Percentiles rank a stretch among this genome's conserved stretches.
These are phyloP conservation scores for Myathropa florea DNA, from an alignment of 2,888 invertebrate genomes.

Conservation along the genomic window DNA sequence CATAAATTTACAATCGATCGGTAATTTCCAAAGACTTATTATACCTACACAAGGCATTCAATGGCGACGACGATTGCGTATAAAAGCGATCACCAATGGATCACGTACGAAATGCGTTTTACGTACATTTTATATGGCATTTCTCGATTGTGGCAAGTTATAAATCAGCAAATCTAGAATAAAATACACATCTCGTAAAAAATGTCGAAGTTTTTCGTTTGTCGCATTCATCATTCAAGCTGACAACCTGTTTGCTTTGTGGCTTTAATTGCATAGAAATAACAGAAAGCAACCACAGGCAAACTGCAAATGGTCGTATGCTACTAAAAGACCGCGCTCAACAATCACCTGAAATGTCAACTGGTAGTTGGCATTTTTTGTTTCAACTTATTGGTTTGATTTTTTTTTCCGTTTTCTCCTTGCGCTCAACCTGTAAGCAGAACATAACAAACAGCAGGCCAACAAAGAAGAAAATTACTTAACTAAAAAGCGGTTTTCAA, in stretches of 20 bases:
- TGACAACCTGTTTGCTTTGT: slow-evolving; percentile 62
- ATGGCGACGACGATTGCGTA: slow-evolving; percentile 26
- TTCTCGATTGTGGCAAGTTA: slow-evolving; percentile 54
- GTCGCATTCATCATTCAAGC: slow-evolving; percentile 56
- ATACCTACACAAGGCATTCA: slow-evolving; percentile 16
- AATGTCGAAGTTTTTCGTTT: slow-evolving; percentile 64
- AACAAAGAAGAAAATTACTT: slow-evolving; percentile 57
- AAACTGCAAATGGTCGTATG: slow-evolving; percentile 13
- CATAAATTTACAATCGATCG: slow-evolving; percentile 67
- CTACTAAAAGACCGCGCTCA: slow-evolving; percentile 55
- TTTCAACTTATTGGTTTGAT: slow-evolving; percentile 25
- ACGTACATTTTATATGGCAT: slow-evolving; percentile 56
- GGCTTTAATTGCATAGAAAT: slow-evolving; percentile 63
- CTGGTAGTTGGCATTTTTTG: slow-evolving; percentile 60
- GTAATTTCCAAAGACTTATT: slow-evolving; percentile 66
- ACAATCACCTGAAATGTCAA: slow-evolving; percentile 69
- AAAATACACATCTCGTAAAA: slow-evolving; percentile 38
- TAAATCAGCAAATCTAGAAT: slow-evolving; percentile 67
- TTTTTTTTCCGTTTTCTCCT: neutral
- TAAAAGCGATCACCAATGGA: slow-evolving; percentile 57
- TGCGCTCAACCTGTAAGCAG: slow-evolving; percentile 52
- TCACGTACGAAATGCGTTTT: slow-evolving; percentile 65
- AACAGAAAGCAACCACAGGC: slow-evolving; percentile 30
- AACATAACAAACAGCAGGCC: slow-evolving; percentile 22
- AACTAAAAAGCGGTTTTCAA: slow-evolving; percentile 59